Percentiles rank a stretch among this genome's conserved stretches.
Evolutionary conservation across 2,797 vertebrate genomes (phyloP).

Genomic region (Enteromius argenteus): DNA sequence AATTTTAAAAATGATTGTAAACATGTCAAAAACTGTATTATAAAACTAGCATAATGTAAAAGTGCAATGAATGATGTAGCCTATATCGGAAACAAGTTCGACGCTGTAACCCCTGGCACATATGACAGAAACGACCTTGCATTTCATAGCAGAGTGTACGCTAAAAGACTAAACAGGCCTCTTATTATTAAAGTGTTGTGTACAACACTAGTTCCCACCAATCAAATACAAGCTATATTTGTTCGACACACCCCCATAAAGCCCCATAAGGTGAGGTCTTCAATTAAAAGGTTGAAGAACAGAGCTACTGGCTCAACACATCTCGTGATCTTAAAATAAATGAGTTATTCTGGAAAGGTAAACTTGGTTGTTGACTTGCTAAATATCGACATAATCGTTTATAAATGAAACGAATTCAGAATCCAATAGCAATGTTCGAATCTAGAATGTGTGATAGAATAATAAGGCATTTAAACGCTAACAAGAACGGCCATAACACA

Average conservation of each 20-base stretch:
- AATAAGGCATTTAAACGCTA: not conserved
- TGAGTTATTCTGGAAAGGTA: not conserved
- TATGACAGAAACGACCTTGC: not conserved
- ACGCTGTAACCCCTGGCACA: not conserved
- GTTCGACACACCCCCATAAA: constrained; percentile 4
- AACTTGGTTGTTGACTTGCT: not conserved
- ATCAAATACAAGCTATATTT: constrained; percentile 10
- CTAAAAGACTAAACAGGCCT: constrained; percentile 64
- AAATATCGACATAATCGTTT: not conserved
- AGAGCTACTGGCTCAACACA: not conserved
- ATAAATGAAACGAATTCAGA: not conserved
- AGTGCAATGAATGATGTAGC: not conserved
- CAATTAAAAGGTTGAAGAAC: constrained; percentile 6
- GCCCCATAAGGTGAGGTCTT: not conserved
- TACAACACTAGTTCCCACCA: not conserved
- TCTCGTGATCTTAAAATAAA: constrained; percentile 1
- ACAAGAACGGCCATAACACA: not conserved
- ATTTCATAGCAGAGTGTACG: constrained; percentile 8
- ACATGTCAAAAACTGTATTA: not conserved
- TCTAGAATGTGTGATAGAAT: constrained; percentile 31
- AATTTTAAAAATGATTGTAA: not conserved
- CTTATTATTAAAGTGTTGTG: constrained; percentile 36
- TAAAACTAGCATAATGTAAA: not conserved
- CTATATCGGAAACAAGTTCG: not conserved
- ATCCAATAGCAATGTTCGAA: constrained; percentile 26